These are phyloP conservation scores for Himalopsyche japonica DNA, from an alignment of 2,888 invertebrate genomes.

Conservation along the genomic window DNA sequence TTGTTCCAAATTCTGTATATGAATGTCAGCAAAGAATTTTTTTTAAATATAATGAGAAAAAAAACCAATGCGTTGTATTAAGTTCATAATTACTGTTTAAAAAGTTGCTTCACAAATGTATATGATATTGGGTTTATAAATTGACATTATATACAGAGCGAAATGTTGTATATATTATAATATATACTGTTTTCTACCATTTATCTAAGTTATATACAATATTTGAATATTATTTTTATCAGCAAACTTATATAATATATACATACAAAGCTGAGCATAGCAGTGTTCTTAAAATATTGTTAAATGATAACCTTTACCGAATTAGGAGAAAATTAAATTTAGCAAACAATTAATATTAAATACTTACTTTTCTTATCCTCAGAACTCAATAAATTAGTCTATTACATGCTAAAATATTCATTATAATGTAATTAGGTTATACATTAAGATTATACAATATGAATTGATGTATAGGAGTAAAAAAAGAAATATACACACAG, in stretches of 20 bases:
- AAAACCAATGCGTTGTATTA: too few species aligned
- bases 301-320: neutral
- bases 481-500: neutral
- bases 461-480: neutral
- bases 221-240: neutral
- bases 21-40: too few species aligned
- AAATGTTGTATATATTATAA: neutral
- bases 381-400: neutral
- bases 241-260: neutral
- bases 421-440: neutral
- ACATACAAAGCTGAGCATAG: neutral
- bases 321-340: neutral
- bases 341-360: neutral
- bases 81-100: too few species aligned
- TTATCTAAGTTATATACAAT: neutral
- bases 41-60: too few species aligned
- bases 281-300: neutral
- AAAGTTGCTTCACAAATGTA: too few species aligned
- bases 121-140: too few species aligned
- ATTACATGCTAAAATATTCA: neutral
- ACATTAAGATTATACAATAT: neutral
- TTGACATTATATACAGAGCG: neutral
- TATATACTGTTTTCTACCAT: neutral
- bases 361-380: neutral
- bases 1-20: too few species aligned